These are phyloP conservation scores for Volucella inanis DNA, from an alignment of 2,888 invertebrate genomes.

Conservation along the genomic window DNA sequence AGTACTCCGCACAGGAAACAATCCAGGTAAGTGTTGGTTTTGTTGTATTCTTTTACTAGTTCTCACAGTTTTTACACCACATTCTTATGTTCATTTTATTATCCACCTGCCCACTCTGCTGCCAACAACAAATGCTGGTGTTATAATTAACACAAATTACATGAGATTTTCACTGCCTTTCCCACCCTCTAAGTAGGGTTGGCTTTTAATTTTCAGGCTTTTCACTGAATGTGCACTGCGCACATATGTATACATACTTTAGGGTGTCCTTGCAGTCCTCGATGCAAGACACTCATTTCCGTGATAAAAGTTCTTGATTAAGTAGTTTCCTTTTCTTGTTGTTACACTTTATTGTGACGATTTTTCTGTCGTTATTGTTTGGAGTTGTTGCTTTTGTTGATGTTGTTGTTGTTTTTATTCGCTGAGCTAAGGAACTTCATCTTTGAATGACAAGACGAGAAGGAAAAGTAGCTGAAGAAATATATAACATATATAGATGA, in stretches of 20 bases:
- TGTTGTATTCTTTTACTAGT: constrained; percentile 41
- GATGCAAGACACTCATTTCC: constrained; percentile 67
- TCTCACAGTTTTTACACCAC: constrained; percentile 38
- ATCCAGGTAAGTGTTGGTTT: constrained; percentile 82
- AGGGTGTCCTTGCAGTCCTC: no score
- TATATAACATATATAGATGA: constrained; percentile 59
- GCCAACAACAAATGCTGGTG: constrained; percentile 43
- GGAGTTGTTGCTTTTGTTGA: constrained; percentile 28
- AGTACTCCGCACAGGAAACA: constrained; percentile 83
- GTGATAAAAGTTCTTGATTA: constrained; percentile 79
- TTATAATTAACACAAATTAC: constrained; percentile 74
- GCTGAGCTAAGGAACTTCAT: constrained; percentile 59
- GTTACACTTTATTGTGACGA: constrained; percentile 78
- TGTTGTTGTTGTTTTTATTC: constrained; percentile 45
- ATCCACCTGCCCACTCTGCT: constrained; percentile 32
- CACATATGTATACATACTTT: constrained; percentile 36
- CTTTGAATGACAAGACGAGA: constrained; percentile 65
- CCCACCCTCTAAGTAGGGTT: constrained; percentile 43
- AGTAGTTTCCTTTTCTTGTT: constrained; percentile 81
- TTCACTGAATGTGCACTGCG: constrained; percentile 34
- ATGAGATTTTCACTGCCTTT: neutral
- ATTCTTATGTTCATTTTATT: constrained; percentile 40
- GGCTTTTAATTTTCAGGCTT: constrained; percentile 41
- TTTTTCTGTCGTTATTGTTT: constrained; percentile 49
- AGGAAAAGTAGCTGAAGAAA: no score